Percentiles rank a stretch among this genome's conserved stretches.
These are phyloP conservation scores for Calliphora vomitoria DNA, from an alignment of 2,888 invertebrate genomes.

Conservation along the genomic window DNA sequence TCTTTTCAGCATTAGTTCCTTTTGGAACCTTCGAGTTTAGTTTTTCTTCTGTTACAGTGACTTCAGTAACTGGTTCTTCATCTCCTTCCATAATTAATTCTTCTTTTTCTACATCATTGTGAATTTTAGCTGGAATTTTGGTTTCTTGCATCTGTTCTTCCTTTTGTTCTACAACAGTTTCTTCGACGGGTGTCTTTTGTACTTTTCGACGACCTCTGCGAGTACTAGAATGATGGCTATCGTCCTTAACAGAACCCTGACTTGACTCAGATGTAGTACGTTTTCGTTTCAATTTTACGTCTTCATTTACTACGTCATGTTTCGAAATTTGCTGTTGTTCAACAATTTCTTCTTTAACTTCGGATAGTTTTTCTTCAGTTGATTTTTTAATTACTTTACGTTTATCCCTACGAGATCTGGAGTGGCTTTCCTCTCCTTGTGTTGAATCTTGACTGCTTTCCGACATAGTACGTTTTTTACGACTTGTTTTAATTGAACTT, in stretches of 20 bases:
- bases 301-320: neutral
- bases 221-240: neutral
- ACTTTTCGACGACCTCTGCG: conserved; percentile 47
- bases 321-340: neutral
- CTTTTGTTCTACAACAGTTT: conserved; percentile 30
- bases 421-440: neutral
- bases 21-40: neutral
- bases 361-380: neutral
- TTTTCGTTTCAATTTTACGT: conserved; percentile 30
- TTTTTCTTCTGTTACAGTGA: neutral
- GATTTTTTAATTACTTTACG: conserved; percentile 29
- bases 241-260: conserved; percentile 33
- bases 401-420: conserved; percentile 2
- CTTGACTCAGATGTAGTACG: conserved; percentile 36
- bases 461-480: conserved; percentile 9
- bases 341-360: conserved; percentile 13
- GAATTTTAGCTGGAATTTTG: neutral
- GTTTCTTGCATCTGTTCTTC: neutral
- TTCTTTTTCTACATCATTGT: neutral
- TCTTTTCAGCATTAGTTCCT: neutral
- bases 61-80: neutral
- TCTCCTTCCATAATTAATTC: neutral
- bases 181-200: conserved; percentile 1
- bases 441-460: conserved; percentile 40
- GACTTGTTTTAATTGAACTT: neutral